These are phyloP conservation scores for Tachysurus vachellii DNA, from an alignment of 2,113 vertebrate species.

Conservation along the genomic window DNA sequence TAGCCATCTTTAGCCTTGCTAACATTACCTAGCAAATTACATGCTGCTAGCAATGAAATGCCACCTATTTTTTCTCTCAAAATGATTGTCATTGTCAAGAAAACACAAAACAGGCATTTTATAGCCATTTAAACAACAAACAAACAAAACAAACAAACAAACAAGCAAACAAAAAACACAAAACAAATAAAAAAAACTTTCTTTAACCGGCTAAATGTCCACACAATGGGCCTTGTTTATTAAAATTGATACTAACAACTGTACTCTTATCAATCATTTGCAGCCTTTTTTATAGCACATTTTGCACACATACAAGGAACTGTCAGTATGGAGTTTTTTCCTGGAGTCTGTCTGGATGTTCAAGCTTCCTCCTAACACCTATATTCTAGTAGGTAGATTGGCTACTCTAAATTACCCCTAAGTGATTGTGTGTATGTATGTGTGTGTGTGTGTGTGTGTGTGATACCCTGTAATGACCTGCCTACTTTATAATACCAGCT, in stretches of 20 bases:
- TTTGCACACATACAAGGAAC: not conserved
- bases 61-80: not conserved
- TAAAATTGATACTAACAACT: not conserved
- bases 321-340: no score
- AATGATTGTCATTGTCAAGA: not conserved
- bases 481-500: not conserved
- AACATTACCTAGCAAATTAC: not conserved
- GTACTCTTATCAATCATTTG: not conserved
- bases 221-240: no score
- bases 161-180: no score
- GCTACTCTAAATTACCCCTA: not conserved
- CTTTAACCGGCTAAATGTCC: not conserved
- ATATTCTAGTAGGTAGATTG: no score
- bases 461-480: not conserved
- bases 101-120: not conserved
- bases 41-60: not conserved
- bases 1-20: not conserved
- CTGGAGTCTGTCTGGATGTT: no score
- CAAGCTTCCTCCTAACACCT: no score
- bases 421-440: not conserved
- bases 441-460: conserved; percentile 2
- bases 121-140: not conserved
- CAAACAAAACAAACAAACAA: not conserved
- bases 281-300: not conserved
- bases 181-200: not conserved